Base-by-base conservation (phyloP, 2,113 vertebrate genomes). In the Nestor notabilis region DNA sequence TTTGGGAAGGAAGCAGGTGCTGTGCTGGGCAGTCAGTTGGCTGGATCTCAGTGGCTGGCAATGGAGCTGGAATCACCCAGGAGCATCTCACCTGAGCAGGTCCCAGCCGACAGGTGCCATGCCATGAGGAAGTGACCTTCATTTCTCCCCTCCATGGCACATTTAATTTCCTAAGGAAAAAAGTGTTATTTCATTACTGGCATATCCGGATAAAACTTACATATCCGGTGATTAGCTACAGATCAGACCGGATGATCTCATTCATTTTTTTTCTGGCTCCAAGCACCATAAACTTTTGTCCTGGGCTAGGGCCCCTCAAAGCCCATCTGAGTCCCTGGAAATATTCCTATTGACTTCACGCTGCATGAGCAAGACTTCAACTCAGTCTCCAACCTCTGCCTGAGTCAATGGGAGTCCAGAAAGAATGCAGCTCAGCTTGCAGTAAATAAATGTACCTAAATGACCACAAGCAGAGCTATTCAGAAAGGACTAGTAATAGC, bases 1-100 rank as follows among this genome's bases (percentile, higher is more conserved):
- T 43, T 27, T 85, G 76, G 39, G 65, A 61, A 69, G 33, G 56
- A 58, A 82, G 70, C 0, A 0, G 28, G 17, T 8, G 12, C 52
- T 6, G 3, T 0, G 0, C 49, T 60, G 60, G 2, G 1, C 20
- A 15, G 33, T 29, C 0, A 0, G 33, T 24, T 65, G 49, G 23
- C 24, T 69, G 49, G 2, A 2, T 23, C 14, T 16, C 4, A 1
- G 46, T 78, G 61, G 11, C 60, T 81, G 41, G 23, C 37, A 33
- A 0, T 17, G 29, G 20, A 60, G 70, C 17, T 68, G 53, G 31
- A 50, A 13, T 50, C 33, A 37, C 64, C 3, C 0, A 0, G 33
- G 33, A 74, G 9, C 10, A 69, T 55, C 47, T 76, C 2, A 2
- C 12, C 61, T 18, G 5, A 64, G 47, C 56, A 53, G 37, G 11